These are phyloP conservation scores for Elachura formosa DNA, from an alignment of 2,113 vertebrate species.

Conservation along the genomic window DNA sequence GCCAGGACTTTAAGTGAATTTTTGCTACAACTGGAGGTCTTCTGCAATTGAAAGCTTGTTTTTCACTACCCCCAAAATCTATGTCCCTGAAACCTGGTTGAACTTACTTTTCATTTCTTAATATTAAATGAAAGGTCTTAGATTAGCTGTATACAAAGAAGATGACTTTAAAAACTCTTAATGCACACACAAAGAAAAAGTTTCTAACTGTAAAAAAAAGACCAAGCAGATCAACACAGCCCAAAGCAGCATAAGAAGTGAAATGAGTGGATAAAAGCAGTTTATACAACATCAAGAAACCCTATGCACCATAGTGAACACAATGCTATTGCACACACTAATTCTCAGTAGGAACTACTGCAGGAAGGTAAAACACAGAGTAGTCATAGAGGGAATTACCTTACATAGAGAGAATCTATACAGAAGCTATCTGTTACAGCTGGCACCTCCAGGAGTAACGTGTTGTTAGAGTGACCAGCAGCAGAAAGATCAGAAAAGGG, in stretches of 20 bases:
- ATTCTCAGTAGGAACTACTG: neutral
- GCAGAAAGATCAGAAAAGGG: constrained; percentile 57
- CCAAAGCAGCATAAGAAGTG: neutral
- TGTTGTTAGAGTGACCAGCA: constrained; percentile 61
- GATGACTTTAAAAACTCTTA: neutral
- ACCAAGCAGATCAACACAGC: neutral
- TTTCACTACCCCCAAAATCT: neutral
- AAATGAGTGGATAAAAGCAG: neutral
- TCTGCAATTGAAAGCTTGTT: neutral
- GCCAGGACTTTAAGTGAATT: neutral
- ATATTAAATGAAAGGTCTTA: neutral
- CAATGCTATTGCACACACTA: neutral
- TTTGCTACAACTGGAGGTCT: neutral
- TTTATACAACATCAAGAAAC: neutral
- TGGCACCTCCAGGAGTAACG: constrained; percentile 61
- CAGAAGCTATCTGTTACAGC: constrained; percentile 60
- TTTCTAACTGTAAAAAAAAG: neutral
- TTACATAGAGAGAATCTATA: constrained; percentile 61
- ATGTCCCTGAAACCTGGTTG: neutral
- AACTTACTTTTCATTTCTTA: neutral
- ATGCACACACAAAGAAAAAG: neutral
- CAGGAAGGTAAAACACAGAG: constrained; percentile 15
- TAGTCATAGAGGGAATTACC: constrained; percentile 59
- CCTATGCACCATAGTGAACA: neutral
- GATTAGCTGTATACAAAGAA: neutral